Base-by-base conservation (phyloP, 2,113 vertebrate genomes). In the Brachyistius frenatus region DNA sequence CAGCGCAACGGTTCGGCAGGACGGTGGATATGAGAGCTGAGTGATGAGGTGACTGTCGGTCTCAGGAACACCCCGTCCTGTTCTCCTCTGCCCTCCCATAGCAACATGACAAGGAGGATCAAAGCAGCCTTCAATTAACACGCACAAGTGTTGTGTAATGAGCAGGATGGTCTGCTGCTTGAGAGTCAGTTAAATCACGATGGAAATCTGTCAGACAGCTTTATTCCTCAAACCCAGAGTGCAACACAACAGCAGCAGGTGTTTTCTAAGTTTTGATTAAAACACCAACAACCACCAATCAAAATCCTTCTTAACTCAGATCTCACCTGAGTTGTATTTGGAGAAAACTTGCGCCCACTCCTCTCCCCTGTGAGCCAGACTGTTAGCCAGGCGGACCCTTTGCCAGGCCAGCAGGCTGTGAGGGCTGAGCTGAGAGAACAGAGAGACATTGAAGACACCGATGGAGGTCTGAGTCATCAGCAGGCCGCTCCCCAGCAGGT, bases 381-480 rank as follows among this genome's bases (percentile, higher is more conserved):
- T 93, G 75, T 96, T 96, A 32, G 96, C 96, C 65, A 97, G 92
- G 30, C 96, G 96, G 53, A 98, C 96, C 58, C 96, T 95, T 83
- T 98, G 96, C 97, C 97, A 97, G 58, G 97, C 94, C 53, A 97
- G 86, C 70, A 98, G 94, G 70, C 94, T 93, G 84, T 95, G 86
- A 0, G 96, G 96, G 44, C 87, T 92, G 73, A 98, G 87, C 69
- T 91, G 86, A 33, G 93, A 92, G 31, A 95, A 91, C 56, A 97
- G 93, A 4, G 94, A 94, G 53, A 86, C 47, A 73, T 97, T 97
- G 87, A 93, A 97, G 31, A 98, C 86, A 0, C 89, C 94, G 76
- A 96, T 97, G 66, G 97, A 97, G 63, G 97, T 98, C 93, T 98
- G 96, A 78, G 97, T 88, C 94, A 97, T 89, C 61, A 97, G 85